Evolutionary conservation across 2,888 invertebrate genomes (phyloP), one percentile per base, ranked within the genome.

Genomic region (Dryobotodes eremita): DNA sequence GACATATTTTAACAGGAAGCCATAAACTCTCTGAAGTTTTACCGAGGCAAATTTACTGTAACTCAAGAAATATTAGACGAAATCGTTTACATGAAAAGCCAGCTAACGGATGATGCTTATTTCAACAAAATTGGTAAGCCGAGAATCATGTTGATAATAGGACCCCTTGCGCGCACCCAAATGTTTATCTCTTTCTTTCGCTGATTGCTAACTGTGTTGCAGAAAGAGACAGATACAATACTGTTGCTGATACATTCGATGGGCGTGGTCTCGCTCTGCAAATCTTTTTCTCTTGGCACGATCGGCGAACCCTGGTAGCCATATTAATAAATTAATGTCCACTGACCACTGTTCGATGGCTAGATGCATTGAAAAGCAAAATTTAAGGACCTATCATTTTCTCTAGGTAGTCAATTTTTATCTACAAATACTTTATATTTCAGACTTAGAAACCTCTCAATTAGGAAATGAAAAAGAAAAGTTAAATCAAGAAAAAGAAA

Each of bases 21-120:
- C 26, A 75, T 91, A 69, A 77, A 77, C 7, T 91, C 92, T 6
- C 78, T 93, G 5, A 89, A 86, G 74, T 92, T 91, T 82, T 93
- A 93, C 77, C 91, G 92, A 5, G 91, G 92, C 0, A 66, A 77
- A 8, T 82, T 86, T 1, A 81, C 74, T 42, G 75, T 79, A 26
- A 90, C 87, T 5, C 79, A 85, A 79, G 89, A 88, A 23, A 83
- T 92, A 57, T 76, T 92, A 68, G 85, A 90, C 23, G 92, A 92
- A 80, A 75, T 91, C 0, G 65, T 73, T 0, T 86, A 86, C 17
- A 70, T 91, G 15, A 87, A 80, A 36, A 86, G 50, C 36, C 89
- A 87, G 76, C 50, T 76, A 53, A 62, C 75, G 8, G 73, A 59
- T 62, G 61, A 75, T 46, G 66, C 1, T 26, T 36, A 55, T 46